Base-by-base conservation (phyloP, 1,140 invertebrate genomes). In the Neodiprion virginianus region DNA sequence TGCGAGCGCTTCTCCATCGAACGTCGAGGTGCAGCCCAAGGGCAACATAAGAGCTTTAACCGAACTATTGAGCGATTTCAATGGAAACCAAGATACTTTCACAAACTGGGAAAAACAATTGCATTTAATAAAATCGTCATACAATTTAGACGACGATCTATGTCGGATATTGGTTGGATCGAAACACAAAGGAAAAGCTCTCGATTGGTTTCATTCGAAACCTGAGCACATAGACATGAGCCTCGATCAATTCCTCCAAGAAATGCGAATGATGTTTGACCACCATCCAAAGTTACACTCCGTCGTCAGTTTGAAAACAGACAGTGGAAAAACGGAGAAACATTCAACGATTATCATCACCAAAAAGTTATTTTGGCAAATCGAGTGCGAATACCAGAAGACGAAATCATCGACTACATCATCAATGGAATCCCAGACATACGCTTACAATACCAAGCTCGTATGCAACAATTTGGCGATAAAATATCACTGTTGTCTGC, bases 201-300 rank as follows among this genome's bases (percentile, higher is more conserved):
- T 74, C 1, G 68, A 74, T 8, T 74, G 73, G 73, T 74, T 74
- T 23, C 73, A 74, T 21, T 74, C 73, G n/a, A 74, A 69, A 74
- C 48, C 67, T 3, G 67, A 69, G 23, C 67, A 74, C n/a, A 69
- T 74, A 21, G 28, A 70, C 23, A 74, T 69, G 67, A 49, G 21
- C 10, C 17, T 68, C 17, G 48, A 49, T 3, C 10, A 61, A 50
- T 69, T 74, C 0, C 28, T 71, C 10, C 23, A 10, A 7, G 50
- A 28, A 8, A 70, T 74, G 73, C 48, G 40, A n/a, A 66, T 21
- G 48, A 70, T 74, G 49, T 74, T 69, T 47, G 67, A 69, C 23
- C 73, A 74, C 17, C 68, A 50, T 11, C 69, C 73, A 14, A 66
- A 40, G 67, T 74, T 8, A 21, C 67, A 75, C 67, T 12, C 17